Evolutionary conservation across 2,888 invertebrate genomes (phyloP).

Genomic region (Chymomyza fuscimana): DNA sequence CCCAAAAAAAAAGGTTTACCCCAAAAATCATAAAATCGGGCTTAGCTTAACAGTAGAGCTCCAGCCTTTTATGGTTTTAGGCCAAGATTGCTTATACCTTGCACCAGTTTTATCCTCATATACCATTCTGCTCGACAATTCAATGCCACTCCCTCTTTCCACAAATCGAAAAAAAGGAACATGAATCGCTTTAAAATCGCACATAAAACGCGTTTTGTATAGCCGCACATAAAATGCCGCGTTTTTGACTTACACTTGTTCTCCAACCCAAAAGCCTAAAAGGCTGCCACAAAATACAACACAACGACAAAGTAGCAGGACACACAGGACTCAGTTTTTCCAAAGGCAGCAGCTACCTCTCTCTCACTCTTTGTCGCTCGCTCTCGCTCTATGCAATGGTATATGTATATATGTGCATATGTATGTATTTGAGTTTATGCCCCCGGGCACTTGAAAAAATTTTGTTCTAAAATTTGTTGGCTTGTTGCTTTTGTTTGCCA

Average conservation of each 20-base stretch:
- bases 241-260: constrained; percentile 57
- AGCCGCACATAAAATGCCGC: constrained; percentile 42
- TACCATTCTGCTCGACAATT: too few species aligned
- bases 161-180: neutral
- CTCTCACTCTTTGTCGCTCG: neutral
- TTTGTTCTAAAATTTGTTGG: constrained; percentile 63
- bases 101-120: too few species aligned
- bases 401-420: constrained; percentile 2
- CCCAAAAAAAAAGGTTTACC: too few species aligned
- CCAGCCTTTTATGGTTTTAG: too few species aligned
- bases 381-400: constrained; percentile 14
- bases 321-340: constrained; percentile 34
- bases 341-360: constrained; percentile 1
- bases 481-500: constrained; percentile 72
- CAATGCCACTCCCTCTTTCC: too few species aligned
- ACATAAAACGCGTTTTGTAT: constrained; percentile 54
- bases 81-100: too few species aligned
- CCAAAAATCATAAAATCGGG: too few species aligned
- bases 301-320: constrained; percentile 54
- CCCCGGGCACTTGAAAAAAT: constrained; percentile 62
- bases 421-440: constrained; percentile 47
- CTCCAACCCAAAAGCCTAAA: constrained; percentile 49
- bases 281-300: constrained; percentile 35
- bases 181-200: constrained; percentile 46
- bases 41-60: too few species aligned